These are phyloP conservation scores for Gadopsis marmoratus DNA, from an alignment of 2,797 vertebrate genomes.

Conservation along the genomic window DNA sequence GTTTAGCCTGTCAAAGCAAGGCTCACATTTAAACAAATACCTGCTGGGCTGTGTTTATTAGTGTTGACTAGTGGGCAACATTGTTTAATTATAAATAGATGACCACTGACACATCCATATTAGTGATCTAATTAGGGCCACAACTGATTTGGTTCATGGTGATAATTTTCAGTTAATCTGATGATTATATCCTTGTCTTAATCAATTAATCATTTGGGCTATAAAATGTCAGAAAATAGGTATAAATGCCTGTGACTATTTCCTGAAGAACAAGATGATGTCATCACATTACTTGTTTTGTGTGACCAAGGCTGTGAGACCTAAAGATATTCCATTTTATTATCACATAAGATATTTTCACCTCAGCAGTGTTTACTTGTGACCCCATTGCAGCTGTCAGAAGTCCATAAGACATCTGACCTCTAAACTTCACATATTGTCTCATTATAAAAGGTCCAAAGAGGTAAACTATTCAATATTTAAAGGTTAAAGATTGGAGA, in stretches of 20 bases:
- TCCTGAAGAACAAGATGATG: not conserved
- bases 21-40: not conserved
- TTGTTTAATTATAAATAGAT: not conserved
- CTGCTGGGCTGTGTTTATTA: slow-evolving; percentile 4
- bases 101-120: not conserved
- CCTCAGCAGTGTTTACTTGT: not conserved
- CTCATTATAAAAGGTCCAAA: not conserved
- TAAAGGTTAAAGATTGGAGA: not conserved
- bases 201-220: not conserved
- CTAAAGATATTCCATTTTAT: not conserved
- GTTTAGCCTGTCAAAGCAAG: not conserved
- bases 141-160: not conserved
- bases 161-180: not conserved
- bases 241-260: not conserved
- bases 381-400: not conserved
- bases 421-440: not conserved
- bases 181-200: not conserved
- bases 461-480: not conserved
- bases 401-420: not conserved
- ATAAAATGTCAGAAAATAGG: not conserved
- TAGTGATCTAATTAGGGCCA: not conserved
- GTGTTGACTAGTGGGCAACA: not conserved
- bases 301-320: not conserved
- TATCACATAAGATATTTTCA: not conserved
- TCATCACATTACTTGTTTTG: not conserved